Evolutionary conservation across 2,888 invertebrate species (phyloP).

Genomic region (Microctonus aethiopoides): DNA sequence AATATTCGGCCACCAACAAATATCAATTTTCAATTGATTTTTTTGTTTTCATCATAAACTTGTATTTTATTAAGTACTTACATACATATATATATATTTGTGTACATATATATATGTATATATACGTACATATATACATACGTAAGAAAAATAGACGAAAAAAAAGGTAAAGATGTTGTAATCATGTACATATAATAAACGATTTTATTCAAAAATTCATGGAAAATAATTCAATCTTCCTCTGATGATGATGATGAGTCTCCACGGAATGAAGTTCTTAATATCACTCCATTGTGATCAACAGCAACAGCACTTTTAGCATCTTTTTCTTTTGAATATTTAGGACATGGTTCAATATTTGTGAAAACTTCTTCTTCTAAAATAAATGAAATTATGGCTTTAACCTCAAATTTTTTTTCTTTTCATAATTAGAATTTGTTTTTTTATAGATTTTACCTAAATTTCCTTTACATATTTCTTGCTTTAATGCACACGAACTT

Average conservation of each 20-base stretch:
- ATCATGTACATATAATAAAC: neutral
- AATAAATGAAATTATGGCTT: neutral
- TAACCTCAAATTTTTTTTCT: no score
- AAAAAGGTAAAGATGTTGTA: neutral
- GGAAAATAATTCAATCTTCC: no score
- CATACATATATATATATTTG: no score
- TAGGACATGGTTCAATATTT: neutral
- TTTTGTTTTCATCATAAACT: neutral
- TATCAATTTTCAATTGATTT: no score
- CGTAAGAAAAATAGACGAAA: no score
- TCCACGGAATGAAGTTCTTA: neutral
- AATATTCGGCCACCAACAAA: no score
- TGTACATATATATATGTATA: no score
- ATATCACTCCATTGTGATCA: constrained; percentile 9
- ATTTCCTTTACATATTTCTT: constrained; percentile 5
- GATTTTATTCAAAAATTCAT: neutral
- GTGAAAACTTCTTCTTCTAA: neutral
- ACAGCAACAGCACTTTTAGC: neutral
- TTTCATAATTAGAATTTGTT: no score
- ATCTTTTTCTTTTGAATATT: neutral
- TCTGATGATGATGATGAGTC: no score
- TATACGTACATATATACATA: no score
- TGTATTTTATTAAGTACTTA: neutral
- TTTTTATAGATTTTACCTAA: no score
- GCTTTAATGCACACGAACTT: neutral